Base-by-base conservation (phyloP, 2,113 vertebrate species). In the Actenoides hombroni region DNA sequence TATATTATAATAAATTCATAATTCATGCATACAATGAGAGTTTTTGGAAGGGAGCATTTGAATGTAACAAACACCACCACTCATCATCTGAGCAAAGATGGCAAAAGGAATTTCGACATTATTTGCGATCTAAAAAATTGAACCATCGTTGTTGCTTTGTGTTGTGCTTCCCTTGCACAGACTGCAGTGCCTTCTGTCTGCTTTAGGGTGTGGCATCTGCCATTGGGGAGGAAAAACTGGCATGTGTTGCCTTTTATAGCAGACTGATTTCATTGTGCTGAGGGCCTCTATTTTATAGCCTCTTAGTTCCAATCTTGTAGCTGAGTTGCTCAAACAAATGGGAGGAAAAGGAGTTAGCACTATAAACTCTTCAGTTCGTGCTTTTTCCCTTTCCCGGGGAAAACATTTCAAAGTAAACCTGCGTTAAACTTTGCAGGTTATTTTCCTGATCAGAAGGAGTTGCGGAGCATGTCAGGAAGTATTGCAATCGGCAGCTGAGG, bases 121-220 rank as follows among this genome's bases (percentile, higher is more conserved):
- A 94, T 92, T 92, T 86, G 83, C 4, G 91, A 88, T 94, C 92
- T 92, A 69, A 74, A 97, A 97, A 97, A 97, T 82, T 86, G 91
- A 96, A 96, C 95, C 95, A 77, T 96, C 88, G 70, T 26, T 93
- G 96, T 29, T 97, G 97, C 97, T 98, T 98, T 98, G 97, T 98
- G 97, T 93, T 92, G 92, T 94, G 96, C 85, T 97, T 95, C 91
- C 84, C 94, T 87, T 95, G 75, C 95, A 96, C 97, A 98, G 95
- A 97, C 97, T 97, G 97, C 95, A 95, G 94, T 95, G 97, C 98
- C 97, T 97, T 98, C 97, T 98, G 98, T 98, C 97, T 97, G 97
- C 97, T 97, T 97, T 69, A 97, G 98, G 98, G 98, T 98, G 98
- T 98, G 98, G 97, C 98, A 98, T 95, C 97, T 98, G 98, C 97